These are phyloP conservation scores for Tetranychus piercei DNA, from an alignment of 2,888 invertebrate genomes.

Conservation along the genomic window DNA sequence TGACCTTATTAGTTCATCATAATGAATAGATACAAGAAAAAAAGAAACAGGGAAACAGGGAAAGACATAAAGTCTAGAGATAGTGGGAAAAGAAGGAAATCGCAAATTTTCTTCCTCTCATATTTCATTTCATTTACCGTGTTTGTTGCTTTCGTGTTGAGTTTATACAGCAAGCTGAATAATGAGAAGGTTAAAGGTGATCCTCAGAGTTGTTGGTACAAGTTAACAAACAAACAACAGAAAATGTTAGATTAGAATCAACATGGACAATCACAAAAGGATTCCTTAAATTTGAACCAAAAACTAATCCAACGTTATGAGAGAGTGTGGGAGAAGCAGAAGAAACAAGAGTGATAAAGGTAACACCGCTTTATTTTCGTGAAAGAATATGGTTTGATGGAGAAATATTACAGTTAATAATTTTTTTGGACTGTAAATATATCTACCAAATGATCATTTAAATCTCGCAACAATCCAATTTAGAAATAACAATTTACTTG, in stretches of 20 bases:
- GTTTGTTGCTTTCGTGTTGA: background rate
- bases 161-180: slow-evolving; percentile 6
- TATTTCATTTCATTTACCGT: background rate
- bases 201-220: too few relatives aligned
- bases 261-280: background rate
- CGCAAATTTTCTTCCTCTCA: background rate
- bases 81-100: background rate
- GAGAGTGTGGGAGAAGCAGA: slow-evolving; percentile 9
- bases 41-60: background rate
- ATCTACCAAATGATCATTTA: slow-evolving; percentile 39
- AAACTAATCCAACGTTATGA: background rate
- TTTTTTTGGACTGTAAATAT: background rate
- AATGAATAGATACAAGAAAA: background rate
- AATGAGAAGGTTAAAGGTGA: too few relatives aligned
- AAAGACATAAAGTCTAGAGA: background rate
- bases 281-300: background rate
- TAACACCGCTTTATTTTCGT: background rate
- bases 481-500: slow-evolving; percentile 13
- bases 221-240: background rate
- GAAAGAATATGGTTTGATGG: background rate
- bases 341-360: background rate
- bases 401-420: background rate
- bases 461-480: slow-evolving; percentile 83
- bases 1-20: background rate
- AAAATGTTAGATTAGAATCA: background rate